Conservation (phyloP, 2,888 invertebrate species). For the Andrena praecox region DNA sequence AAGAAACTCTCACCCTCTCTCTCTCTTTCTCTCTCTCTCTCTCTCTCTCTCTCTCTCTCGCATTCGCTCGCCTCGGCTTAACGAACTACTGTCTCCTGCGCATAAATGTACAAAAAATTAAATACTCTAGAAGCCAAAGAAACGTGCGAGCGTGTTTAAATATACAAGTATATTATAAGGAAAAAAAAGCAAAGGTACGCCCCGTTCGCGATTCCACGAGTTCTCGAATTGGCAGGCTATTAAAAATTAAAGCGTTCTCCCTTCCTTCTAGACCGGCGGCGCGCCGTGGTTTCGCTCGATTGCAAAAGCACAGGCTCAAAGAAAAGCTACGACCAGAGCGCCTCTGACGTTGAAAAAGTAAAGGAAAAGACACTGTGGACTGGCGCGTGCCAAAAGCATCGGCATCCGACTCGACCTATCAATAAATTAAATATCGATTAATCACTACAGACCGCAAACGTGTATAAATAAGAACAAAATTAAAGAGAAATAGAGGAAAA, state of each 20-base stretch:
- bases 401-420: background rate
- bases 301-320: background rate
- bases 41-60: background rate
- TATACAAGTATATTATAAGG: background rate
- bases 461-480: background rate
- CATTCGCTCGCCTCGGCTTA: constrained; percentile 9
- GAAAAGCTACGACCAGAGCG: background rate
- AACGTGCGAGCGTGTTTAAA: background rate
- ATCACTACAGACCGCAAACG: background rate
- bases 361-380: background rate
- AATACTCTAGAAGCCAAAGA: constrained; percentile 16
- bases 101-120: constrained; percentile 1
- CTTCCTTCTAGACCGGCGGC: background rate
- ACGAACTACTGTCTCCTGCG: background rate
- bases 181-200: background rate
- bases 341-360: background rate
- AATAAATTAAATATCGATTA: constrained; percentile 35
- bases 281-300: background rate
- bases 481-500: background rate
- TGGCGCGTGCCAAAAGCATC: no score
- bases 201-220: no score
- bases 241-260: background rate
- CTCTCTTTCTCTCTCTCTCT: background rate
- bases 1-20: constrained; percentile 8
- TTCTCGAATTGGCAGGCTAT: background rate